Base-by-base conservation (phyloP, 2,113 vertebrate genomes). In the Microcebus tavaratra region DNA sequence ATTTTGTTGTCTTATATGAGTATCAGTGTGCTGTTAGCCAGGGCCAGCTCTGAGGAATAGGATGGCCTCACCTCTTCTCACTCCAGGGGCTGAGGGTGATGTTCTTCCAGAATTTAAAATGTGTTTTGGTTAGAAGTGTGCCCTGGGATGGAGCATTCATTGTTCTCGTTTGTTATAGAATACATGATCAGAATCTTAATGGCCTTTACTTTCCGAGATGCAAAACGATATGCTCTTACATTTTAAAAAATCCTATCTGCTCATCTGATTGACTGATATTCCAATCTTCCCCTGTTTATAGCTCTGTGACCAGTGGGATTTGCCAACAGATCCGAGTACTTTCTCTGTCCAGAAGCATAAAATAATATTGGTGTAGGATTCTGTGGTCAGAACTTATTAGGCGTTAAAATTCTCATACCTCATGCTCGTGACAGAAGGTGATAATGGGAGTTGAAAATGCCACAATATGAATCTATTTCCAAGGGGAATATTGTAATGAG, bases 11-110 rank as follows among this genome's bases (percentile, higher is more conserved):
- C 67, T 79, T 65, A 3, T 27, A 4, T 53, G 29, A 23, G 2
- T 36, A 5, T 78, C 2, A 10, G 4, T 2, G 7, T 25, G 15
- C 15, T 34, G 11, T 59, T 63, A 25, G 39, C 45, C 88, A 6
- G 1, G 2, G 23, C 21, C 7, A 42, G 13, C n/a, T 48, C 55
- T 81, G 50, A 48, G 11, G n/a, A 86, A 34, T 2, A 83, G 82
- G 50, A 73, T 1, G 17, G 7, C 0, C 0, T 10, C 0, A 0
- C 4, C 1, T 8, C 6, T 88, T 45, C 12, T 11, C 59, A 55
- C 29, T 86, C 21, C 63, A 42, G 81, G 34, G 21, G 45, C 4
- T 3, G 10, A 23, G 7, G 14, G 82, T 90, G 39, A 53, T 12
- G 1, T 2, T 72, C 21, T 88, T 96, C 17, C 55, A 80, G 90